These are phyloP conservation scores for Phoenoteleia sp. DNA, from an alignment of 2,888 invertebrate species.

Conservation along the genomic window DNA sequence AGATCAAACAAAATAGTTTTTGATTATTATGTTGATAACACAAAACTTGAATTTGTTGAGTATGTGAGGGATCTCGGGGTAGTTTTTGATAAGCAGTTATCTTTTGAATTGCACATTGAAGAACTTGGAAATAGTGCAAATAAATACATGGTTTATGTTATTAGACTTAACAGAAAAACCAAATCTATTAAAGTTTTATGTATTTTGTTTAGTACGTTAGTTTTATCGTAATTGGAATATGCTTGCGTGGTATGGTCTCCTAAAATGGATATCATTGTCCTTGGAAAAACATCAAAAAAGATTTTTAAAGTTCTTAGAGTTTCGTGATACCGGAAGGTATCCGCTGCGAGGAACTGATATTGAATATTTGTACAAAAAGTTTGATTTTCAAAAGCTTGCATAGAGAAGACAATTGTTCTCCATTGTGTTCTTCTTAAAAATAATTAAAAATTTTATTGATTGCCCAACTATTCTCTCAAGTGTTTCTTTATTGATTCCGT, in stretches of 20 bases:
- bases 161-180: neutral
- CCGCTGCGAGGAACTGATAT: no score
- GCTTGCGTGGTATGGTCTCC: neutral
- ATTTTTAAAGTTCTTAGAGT: no score
- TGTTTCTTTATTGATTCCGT: no score
- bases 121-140: neutral
- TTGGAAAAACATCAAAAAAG: neutral
- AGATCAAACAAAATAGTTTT: neutral
- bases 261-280: neutral
- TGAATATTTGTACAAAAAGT: neutral
- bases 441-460: neutral
- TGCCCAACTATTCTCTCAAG: no score
- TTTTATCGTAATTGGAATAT: neutral
- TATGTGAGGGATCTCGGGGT: neutral
- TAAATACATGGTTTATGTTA: neutral
- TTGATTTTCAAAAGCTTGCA: neutral
- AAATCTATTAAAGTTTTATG: neutral
- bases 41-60: neutral
- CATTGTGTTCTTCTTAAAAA: neutral
- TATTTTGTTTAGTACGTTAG: neutral
- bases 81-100: neutral
- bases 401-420: neutral
- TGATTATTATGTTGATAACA: neutral
- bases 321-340: no score
- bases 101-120: neutral